These are phyloP conservation scores for Salminus brasiliensis DNA, from an alignment of 2,113 vertebrate genomes.

Conservation along the genomic window DNA sequence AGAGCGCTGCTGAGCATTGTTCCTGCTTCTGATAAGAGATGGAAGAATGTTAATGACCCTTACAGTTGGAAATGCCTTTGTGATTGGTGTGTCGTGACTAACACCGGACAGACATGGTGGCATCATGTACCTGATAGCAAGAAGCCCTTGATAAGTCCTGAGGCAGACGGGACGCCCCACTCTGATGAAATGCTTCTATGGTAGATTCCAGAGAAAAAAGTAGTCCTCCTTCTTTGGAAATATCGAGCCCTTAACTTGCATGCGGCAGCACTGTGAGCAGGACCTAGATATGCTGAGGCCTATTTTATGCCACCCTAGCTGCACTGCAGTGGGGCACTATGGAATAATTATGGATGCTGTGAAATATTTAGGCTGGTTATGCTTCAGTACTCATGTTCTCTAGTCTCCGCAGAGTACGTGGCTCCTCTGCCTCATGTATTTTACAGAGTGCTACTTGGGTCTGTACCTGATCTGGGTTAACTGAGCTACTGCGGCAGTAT, in stretches of 20 bases:
- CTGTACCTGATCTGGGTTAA: too few species aligned
- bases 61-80: not conserved
- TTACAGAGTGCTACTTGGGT: not conserved
- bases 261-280: not conserved
- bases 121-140: not conserved
- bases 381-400: not conserved
- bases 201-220: not conserved
- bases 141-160: too few species aligned
- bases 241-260: not conserved
- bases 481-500: too few species aligned
- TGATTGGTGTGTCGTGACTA: not conserved
- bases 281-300: not conserved
- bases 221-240: not conserved
- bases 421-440: not conserved
- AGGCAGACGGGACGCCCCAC: too few species aligned
- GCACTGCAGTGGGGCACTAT: not conserved
- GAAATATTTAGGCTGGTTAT: not conserved
- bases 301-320: not conserved
- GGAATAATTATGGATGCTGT: not conserved
- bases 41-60: conserved; percentile 10
- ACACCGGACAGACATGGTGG: not conserved
- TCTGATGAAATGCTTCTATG: not conserved
- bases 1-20: not conserved
- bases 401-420: not conserved
- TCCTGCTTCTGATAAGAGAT: not conserved